phyloP scores from a whole-genome alignment of 2,113 vertebrate species.

The Sterna hirundo region DNA sequence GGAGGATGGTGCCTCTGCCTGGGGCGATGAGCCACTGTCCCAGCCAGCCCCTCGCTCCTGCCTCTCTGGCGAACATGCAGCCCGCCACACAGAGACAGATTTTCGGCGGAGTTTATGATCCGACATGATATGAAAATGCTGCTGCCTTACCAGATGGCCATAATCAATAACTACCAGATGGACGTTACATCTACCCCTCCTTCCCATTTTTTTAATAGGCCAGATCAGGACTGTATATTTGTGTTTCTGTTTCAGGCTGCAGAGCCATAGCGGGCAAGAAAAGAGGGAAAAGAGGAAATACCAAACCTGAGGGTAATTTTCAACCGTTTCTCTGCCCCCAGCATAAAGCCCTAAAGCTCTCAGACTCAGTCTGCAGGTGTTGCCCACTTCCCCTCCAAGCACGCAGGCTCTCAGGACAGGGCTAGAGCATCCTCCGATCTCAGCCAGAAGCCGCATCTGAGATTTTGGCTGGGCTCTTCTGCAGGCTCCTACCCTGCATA shows the following conservation, averaged over 20 bases:
- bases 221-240: background rate
- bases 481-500: background rate
- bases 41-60: conserved; percentile 26
- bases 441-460: background rate
- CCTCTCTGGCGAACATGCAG: background rate
- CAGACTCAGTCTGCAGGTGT: background rate
- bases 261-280: background rate
- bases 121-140: conserved; percentile 40
- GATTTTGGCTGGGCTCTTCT: background rate
- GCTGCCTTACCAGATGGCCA: conserved; percentile 72
- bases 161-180: conserved; percentile 77
- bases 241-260: conserved; percentile 32
- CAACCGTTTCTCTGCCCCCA: background rate
- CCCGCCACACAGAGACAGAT: conserved; percentile 42
- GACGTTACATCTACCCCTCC: conserved; percentile 42
- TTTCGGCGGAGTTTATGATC: conserved; percentile 35
- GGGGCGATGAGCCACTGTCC: background rate
- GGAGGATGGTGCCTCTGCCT: background rate
- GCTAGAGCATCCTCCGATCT: background rate
- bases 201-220: conserved; percentile 41
- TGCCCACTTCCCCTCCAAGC: background rate
- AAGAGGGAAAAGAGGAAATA: background rate
- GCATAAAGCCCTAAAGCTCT: background rate
- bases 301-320: background rate
- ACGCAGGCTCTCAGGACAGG: background rate